phyloP scores from a whole-genome alignment of 2,113 vertebrate species.

The Mus musculus region DNA sequence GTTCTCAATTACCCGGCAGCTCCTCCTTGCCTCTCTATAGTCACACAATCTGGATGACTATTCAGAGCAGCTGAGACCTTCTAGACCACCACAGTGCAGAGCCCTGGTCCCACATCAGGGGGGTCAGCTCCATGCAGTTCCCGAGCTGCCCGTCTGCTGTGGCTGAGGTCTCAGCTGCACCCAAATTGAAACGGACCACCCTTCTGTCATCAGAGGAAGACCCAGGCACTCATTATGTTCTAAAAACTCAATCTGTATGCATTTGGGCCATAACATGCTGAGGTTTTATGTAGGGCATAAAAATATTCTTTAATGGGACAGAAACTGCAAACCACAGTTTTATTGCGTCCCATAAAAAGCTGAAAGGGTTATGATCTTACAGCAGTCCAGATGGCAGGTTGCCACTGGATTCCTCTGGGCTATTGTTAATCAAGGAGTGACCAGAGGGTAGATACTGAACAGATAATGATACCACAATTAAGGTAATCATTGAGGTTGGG shows the following conservation, averaged over 20 bases:
- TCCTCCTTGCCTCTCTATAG: slow-evolving; percentile 50
- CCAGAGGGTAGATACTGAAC: slow-evolving; percentile 79
- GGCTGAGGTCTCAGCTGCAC: slow-evolving; percentile 47
- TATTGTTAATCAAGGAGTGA: slow-evolving; percentile 85
- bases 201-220: slow-evolving; percentile 28
- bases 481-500: slow-evolving; percentile 79
- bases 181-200: slow-evolving; percentile 63
- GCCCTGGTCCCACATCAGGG: not conserved
- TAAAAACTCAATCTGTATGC: slow-evolving; percentile 69
- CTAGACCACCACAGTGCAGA: not conserved
- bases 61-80: slow-evolving; percentile 67
- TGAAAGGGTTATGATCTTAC: slow-evolving; percentile 79
- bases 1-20: slow-evolving; percentile 67
- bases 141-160: not conserved
- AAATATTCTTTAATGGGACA: slow-evolving; percentile 78
- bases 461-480: slow-evolving; percentile 84
- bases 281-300: slow-evolving; percentile 60
- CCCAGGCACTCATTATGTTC: slow-evolving; percentile 62
- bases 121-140: not conserved
- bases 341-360: slow-evolving; percentile 72
- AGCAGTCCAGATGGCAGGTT: slow-evolving; percentile 84
- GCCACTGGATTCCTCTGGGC: slow-evolving; percentile 80
- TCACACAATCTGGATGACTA: slow-evolving; percentile 57
- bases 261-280: slow-evolving; percentile 64
- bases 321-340: slow-evolving; percentile 76